Percentiles rank a stretch among this genome's conserved stretches.
phyloP scores from a whole-genome alignment of 2,113 vertebrate genomes.

The Eolophus roseicapilla region DNA sequence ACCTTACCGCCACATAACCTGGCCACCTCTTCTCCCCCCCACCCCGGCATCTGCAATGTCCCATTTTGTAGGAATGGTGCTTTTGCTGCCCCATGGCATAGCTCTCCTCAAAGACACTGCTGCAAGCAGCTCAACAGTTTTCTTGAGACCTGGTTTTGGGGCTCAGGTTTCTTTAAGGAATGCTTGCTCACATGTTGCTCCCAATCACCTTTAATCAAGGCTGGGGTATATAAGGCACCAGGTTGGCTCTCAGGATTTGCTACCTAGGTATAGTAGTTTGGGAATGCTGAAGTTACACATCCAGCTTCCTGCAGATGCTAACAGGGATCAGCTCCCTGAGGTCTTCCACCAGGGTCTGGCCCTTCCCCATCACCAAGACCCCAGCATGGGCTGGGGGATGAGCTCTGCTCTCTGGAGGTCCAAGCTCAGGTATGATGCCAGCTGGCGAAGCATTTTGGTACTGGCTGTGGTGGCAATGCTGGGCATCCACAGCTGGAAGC shows the following conservation, averaged over 20 bases:
- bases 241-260: neutral
- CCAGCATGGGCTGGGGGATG: rapidly evolving
- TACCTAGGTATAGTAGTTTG: neutral
- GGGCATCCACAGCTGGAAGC: rapidly evolving
- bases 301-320: neutral
- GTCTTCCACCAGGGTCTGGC: neutral
- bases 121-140: neutral
- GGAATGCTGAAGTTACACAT: neutral
- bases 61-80: neutral
- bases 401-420: neutral
- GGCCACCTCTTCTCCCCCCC: rapidly evolving
- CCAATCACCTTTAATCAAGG: neutral
- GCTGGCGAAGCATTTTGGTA: neutral
- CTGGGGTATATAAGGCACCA: neutral
- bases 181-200: neutral
- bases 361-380: neutral
- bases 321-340: neutral
- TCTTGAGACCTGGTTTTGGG: neutral
- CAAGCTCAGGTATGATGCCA: neutral
- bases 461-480: rapidly evolving
- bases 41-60: neutral
- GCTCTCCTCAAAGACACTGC: neutral
- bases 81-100: neutral
- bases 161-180: neutral
- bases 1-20: neutral